Evolutionary conservation across 2,888 invertebrate genomes (phyloP), one percentile per base, ranked within the genome.

Genomic region (Calliphora vomitoria): DNA sequence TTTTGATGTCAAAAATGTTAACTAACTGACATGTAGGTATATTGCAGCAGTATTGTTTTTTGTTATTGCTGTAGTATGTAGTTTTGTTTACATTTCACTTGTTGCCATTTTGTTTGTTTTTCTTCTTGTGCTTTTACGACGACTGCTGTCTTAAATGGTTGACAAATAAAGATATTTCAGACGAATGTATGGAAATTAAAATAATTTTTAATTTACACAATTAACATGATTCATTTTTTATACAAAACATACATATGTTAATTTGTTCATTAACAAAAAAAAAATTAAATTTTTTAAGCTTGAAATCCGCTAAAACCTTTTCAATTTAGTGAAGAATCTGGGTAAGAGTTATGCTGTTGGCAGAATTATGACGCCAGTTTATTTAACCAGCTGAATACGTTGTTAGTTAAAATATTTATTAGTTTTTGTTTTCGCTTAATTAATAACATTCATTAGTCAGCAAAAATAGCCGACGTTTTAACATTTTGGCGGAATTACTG

Each of bases 161-260:
- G 11, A 44, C 44, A 41, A 44, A 13, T 8, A 47, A 47, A 47
- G 47, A 6, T 15, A 47, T 50, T 50, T 50, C 50, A 50, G 50
- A 13, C n/a, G n/a, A 50, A 50, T 15, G 15, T 50, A 15, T n/a
- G 50, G 15, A 50, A 50, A 50, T 50, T 50, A n/a, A 50, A 50
- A 50, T 50, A n/a, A 50, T 50, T 47, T 60, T 60, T 71, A 81
- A 76, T 81, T 85, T 75, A 75, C 69, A 72, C 72, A 58, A 66
- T 84, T 68, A 64, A 66, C 72, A 75, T 85, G 58, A 68, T 79
- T 55, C 11, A 55, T 55, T 18, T 55, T 20, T 6, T 53, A 18
- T 53, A 5, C 15, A 53, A 53, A 53, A 53, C 8, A 18, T 55
- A 55, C 18, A 55, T 55, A 55, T 53, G 53, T 53, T 78, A 41